Conservation (phyloP, 2,797 vertebrate genomes). For the Pangasius sanitwongsei region DNA sequence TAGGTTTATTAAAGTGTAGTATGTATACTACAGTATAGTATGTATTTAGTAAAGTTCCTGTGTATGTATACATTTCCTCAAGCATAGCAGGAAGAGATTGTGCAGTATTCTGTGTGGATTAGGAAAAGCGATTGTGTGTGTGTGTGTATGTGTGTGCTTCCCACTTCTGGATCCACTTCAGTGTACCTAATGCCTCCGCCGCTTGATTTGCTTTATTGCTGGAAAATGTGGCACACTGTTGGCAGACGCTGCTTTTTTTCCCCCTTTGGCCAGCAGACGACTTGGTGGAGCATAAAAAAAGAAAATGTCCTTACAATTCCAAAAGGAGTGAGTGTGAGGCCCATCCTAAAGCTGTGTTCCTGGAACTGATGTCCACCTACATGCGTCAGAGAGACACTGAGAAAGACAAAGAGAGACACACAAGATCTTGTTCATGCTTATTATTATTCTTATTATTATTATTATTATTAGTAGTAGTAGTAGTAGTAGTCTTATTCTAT, state of each 20-base stretch:
- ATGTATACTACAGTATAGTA: too few relatives aligned
- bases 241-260: not conserved
- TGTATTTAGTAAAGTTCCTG: not conserved
- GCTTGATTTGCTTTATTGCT: slow-evolving; percentile 55
- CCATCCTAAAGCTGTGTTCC: not conserved
- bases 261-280: not conserved
- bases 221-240: slow-evolving; percentile 58
- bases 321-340: not conserved
- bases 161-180: slow-evolving; percentile 21
- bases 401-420: not conserved
- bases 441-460: not conserved
- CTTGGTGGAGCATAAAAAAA: not conserved
- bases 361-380: slow-evolving; percentile 1
- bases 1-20: too few relatives aligned
- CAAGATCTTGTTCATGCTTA: not conserved
- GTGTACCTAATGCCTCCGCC: slow-evolving; percentile 41
- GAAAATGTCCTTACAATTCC: not conserved
- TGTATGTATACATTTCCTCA: not conserved
- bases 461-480: not conserved
- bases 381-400: not conserved
- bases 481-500: not conserved
- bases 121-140: not conserved
- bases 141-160: not conserved
- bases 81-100: not conserved
- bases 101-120: not conserved